These are phyloP conservation scores for Syritta pipiens DNA, from an alignment of 2,888 invertebrate genomes.

Conservation along the genomic window DNA sequence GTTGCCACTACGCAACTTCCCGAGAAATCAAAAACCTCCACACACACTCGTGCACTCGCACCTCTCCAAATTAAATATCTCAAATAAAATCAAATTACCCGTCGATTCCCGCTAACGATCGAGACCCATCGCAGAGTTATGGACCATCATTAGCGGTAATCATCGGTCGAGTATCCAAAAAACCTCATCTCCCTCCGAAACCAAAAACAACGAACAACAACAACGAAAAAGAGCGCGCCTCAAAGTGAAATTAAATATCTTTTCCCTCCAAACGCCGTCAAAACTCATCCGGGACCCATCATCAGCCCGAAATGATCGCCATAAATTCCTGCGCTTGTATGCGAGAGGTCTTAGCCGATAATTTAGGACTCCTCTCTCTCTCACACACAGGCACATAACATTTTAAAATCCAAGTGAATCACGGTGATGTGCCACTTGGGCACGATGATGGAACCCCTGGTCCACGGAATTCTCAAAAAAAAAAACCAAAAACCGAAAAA, in stretches of 20 bases:
- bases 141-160: constrained; percentile 62
- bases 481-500: constrained; percentile 28
- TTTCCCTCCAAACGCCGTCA: constrained; percentile 37
- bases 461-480: not conserved
- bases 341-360: constrained; percentile 16
- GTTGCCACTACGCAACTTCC: too few species aligned
- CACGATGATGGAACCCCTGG: too few species aligned
- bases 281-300: too few species aligned
- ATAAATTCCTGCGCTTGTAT: constrained; percentile 35
- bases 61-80: constrained; percentile 11
- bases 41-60: too few species aligned
- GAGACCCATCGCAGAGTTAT: constrained; percentile 9
- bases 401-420: constrained; percentile 58
- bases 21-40: not conserved
- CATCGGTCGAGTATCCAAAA: constrained; percentile 20
- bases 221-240: constrained; percentile 1
- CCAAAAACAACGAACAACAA: constrained; percentile 7
- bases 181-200: not conserved
- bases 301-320: constrained; percentile 37
- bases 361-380: constrained; percentile 7
- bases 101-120: constrained; percentile 9
- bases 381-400: constrained; percentile 4
- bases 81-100: constrained; percentile 35
- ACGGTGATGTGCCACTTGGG: constrained; percentile 57
- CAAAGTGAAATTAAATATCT: constrained; percentile 50